Conservation (phyloP, 2,797 vertebrate species). For the Macroramphosus scolopax region DNA sequence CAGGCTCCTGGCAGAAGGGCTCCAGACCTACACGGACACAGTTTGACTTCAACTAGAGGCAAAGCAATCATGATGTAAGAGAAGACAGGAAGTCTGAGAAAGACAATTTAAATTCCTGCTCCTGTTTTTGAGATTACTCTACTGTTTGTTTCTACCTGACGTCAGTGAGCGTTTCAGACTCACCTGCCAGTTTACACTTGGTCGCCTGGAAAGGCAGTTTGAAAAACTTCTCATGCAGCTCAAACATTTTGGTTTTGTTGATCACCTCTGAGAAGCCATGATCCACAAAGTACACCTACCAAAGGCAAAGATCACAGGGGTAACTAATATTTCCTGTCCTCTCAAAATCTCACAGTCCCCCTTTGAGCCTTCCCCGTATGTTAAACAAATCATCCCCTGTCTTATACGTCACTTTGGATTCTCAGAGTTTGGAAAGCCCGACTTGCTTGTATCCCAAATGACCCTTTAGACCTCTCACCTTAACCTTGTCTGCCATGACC, state of each 20-base stretch:
- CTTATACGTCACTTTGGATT: too few relatives aligned
- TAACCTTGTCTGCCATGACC: slow-evolving; percentile 81
- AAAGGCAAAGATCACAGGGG: slow-evolving; percentile 9
- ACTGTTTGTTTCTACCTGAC: neutral
- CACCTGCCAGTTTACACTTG: slow-evolving; percentile 95
- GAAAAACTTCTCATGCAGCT: slow-evolving; percentile 84
- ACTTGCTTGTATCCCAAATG: too few relatives aligned
- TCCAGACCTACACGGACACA: slow-evolving; percentile 82
- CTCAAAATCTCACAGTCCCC: neutral
- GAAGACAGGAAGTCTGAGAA: neutral
- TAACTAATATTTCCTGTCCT: neutral
- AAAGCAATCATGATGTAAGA: neutral
- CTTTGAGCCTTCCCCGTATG: too few relatives aligned
- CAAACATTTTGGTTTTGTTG: slow-evolving; percentile 84
- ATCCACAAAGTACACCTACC: slow-evolving; percentile 92
- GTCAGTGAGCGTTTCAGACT: slow-evolving; percentile 47
- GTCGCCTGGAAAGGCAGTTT: slow-evolving; percentile 90
- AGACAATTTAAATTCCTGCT: too few relatives aligned
- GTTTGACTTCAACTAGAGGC: neutral
- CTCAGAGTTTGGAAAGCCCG: neutral
- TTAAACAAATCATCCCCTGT: too few relatives aligned
- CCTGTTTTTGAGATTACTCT: neutral
- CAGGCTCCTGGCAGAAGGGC: slow-evolving; percentile 84
- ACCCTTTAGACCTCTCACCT: slow-evolving; percentile 71
- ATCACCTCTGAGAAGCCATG: slow-evolving; percentile 91